Percentiles rank a stretch among this genome's conserved stretches.
Conservation (phyloP, 2,113 vertebrate genomes). For the Cyrtonyx montezumae region DNA sequence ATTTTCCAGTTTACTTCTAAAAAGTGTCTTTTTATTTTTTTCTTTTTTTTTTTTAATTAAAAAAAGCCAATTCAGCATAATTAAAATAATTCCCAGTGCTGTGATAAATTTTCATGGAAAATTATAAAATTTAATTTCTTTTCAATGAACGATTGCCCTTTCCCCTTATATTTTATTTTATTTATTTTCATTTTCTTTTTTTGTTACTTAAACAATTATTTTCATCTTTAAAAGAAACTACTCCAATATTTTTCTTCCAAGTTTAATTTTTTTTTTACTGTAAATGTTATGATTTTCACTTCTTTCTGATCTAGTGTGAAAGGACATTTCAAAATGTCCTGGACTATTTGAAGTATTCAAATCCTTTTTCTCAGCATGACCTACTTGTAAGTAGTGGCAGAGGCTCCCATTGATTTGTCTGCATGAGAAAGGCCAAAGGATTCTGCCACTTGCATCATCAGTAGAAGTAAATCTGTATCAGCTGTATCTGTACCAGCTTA, state of each 20-base stretch:
- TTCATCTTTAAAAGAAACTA: background rate
- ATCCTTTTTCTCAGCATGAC: background rate
- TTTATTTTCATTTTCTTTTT: background rate
- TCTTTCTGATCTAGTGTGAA: constrained; percentile 17
- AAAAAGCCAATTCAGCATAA: background rate
- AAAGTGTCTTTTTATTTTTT: background rate
- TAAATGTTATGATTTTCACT: background rate
- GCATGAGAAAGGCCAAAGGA: background rate
- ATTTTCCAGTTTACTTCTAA: constrained; percentile 5
- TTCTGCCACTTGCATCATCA: background rate
- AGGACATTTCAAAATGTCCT: constrained; percentile 8
- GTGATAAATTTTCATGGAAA: background rate
- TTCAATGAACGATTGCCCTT: background rate
- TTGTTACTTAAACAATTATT: background rate
- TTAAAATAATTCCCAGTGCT: background rate
- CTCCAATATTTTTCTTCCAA: background rate
- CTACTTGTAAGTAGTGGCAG: background rate
- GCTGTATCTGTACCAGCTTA: background rate
- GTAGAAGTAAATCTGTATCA: constrained; percentile 22
- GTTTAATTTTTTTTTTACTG: background rate
- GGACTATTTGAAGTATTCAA: background rate
- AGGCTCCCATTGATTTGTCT: background rate
- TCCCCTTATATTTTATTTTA: background rate
- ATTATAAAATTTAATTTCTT: background rate
- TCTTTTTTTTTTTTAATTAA: background rate